Conservation (phyloP, 2,113 vertebrate species). For the Apodemus speciosus region DNA sequence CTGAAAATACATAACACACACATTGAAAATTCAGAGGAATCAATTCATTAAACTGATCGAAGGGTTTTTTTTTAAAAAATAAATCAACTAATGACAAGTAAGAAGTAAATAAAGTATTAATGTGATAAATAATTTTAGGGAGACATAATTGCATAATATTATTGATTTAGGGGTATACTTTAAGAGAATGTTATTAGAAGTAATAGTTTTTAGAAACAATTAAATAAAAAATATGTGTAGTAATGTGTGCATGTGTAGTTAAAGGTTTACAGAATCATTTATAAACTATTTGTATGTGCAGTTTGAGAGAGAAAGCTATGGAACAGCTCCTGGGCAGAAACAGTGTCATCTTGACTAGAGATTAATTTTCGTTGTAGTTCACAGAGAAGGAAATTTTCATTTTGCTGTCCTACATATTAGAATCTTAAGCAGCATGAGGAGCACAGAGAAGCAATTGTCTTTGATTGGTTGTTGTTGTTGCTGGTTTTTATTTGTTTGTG, state of each 20-base stretch:
- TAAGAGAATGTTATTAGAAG: background rate
- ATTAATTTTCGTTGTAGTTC: slow-evolving; percentile 59
- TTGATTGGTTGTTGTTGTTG: background rate
- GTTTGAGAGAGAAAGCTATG: slow-evolving; percentile 25
- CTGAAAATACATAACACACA: background rate
- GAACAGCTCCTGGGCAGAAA: slow-evolving; percentile 54
- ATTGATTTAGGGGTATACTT: background rate
- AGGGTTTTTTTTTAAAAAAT: slow-evolving; percentile 16
- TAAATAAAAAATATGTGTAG: background rate
- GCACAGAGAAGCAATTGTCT: slow-evolving; percentile 40
- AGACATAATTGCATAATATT: background rate
- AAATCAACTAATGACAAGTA: background rate
- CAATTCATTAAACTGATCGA: background rate
- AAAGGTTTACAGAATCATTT: slow-evolving; percentile 11
- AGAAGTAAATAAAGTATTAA: slow-evolving; percentile 1
- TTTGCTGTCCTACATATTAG: slow-evolving; percentile 57
- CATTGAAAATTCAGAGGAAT: background rate
- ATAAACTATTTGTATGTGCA: slow-evolving; percentile 15
- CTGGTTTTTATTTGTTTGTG: background rate
- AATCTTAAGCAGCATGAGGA: slow-evolving; percentile 15
- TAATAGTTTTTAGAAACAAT: slow-evolving; percentile 35
- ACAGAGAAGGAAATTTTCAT: slow-evolving; percentile 62
- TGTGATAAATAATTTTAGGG: slow-evolving; percentile 16
- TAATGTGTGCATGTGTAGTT: background rate
- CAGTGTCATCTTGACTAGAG: slow-evolving; percentile 34